Percentiles rank a stretch among this genome's conserved stretches.
Conservation (phyloP, 1,140 invertebrate species). For the Cotesia vestalis region DNA sequence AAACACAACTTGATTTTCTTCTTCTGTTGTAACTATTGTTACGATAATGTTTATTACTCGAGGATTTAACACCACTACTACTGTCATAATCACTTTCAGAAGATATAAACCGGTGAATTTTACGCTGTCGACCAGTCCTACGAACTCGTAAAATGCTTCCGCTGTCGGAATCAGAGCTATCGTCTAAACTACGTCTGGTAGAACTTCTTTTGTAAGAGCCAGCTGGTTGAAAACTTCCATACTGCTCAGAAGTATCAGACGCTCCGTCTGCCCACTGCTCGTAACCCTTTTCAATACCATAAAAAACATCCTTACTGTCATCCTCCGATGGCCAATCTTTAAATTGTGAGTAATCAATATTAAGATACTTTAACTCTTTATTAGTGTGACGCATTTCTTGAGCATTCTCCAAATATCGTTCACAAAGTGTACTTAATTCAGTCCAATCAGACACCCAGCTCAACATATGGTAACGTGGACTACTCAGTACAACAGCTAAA, state of each 20-base stretch:
- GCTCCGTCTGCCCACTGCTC: slow-evolving; percentile 63
- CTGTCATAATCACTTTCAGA: slow-evolving; percentile 66
- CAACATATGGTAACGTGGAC: slow-evolving; percentile 71
- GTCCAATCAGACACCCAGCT: slow-evolving; percentile 72
- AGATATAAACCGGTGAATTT: slow-evolving; percentile 59
- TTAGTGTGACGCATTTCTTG: slow-evolving; percentile 70
- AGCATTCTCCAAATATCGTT: slow-evolving; percentile 69
- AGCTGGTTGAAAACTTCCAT: slow-evolving; percentile 57
- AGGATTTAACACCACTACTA: slow-evolving; percentile 45
- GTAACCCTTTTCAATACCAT: slow-evolving; percentile 71
- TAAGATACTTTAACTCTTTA: slow-evolving; percentile 72
- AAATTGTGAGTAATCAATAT: slow-evolving; percentile 74
- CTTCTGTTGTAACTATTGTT: slow-evolving; percentile 39
- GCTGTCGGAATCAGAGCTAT: slow-evolving; percentile 60
- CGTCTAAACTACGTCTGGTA: slow-evolving; percentile 55
- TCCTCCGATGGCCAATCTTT: slow-evolving; percentile 68
- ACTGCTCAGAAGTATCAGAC: slow-evolving; percentile 59
- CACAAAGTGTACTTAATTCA: slow-evolving; percentile 69
- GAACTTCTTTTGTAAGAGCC: slow-evolving; percentile 51
- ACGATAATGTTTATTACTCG: slow-evolving; percentile 48
- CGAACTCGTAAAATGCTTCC: slow-evolving; percentile 51
- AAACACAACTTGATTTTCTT: slow-evolving; percentile 51
- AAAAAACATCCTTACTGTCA: slow-evolving; percentile 60
- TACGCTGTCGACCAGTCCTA: slow-evolving; percentile 50
- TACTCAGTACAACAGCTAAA: slow-evolving; percentile 69